Base-by-base conservation (phyloP, 2,888 invertebrate genomes). In the Lasioglossum villosulum region DNA sequence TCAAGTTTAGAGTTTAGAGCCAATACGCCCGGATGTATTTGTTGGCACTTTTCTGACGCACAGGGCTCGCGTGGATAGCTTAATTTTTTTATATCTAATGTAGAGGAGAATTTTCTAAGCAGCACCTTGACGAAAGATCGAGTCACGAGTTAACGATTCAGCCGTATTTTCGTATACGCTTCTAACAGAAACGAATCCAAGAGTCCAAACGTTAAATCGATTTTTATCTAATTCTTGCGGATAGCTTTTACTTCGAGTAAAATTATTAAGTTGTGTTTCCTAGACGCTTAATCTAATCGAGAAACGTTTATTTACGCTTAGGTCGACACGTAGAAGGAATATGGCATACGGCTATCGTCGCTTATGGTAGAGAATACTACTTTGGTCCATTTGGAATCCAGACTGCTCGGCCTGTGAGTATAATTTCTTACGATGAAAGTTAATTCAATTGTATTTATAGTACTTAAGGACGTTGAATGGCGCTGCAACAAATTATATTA, bases 311-410 rank as follows among this genome's bases (percentile, higher is more conserved):
- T 88, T 76, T 77, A 52, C 84, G 94, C 93, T 56, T 95, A 99
- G 98, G 98, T 70, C 97, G 97, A 91, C 97, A 97, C 92, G 96
- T 99, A 88, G 98, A 98, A 93, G 99, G 98, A 81, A 97, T 99
- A 92, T 99, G 99, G 99, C 99, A 99, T 95, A 99, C 99, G n/a
- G 97, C 97, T n/a, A 96, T 99, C 87, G 98, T 98, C 88, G 98
- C 97, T 27, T 98, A 97, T 95, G 98, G 97, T 75, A 96, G 97
- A 89, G 99, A 99, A 96, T 98, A 97, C 95, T 99, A 98, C 96
- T 99, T 97, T 95, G 98, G 98, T 34, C 97, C 97, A 63, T 96
- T 95, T 75, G 99, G 99, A 83, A 97, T 99, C 92, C 97, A 97
- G 94, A 97, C 96, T 94, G 97, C 98, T 94, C 95, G 96, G 89